Percentiles rank a stretch among this genome's conserved stretches.
phyloP scores from a whole-genome alignment of 2,797 vertebrate genomes.

The Eulemur rubriventer region DNA sequence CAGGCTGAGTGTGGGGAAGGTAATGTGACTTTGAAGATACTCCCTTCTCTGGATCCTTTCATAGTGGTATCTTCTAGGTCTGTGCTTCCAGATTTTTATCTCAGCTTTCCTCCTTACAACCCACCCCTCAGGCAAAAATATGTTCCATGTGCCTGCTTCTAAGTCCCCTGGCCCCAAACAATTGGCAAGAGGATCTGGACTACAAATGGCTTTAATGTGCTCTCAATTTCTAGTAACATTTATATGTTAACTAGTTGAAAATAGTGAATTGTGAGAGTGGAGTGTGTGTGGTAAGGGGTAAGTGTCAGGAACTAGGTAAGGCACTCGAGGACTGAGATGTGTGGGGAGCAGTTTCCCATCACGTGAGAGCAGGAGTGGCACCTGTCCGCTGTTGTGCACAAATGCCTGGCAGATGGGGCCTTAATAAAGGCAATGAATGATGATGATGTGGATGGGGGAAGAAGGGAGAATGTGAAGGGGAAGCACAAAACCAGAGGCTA shows the following conservation, averaged over 20 bases:
- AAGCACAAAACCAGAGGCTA: conserved; percentile 24
- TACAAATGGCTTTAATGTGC: neutral
- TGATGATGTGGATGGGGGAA: neutral
- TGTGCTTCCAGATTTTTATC: neutral
- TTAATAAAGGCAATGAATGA: neutral
- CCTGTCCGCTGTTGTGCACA: neutral
- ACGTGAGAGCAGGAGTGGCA: neutral
- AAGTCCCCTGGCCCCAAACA: neutral
- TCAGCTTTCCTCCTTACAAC: neutral
- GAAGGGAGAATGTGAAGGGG: neutral
- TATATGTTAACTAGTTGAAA: neutral
- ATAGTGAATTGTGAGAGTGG: neutral
- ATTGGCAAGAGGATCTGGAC: neutral
- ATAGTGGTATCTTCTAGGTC: neutral
- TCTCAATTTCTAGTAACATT: neutral
- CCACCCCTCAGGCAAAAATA: neutral
- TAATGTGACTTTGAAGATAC: neutral
- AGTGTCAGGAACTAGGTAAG: neutral
- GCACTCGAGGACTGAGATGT: neutral
- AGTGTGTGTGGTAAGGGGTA: neutral
- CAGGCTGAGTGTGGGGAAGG: neutral
- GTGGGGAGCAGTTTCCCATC: neutral
- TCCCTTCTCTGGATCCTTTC: neutral
- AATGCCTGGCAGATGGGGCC: neutral
- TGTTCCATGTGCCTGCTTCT: neutral